Base-by-base conservation (phyloP, 30 jellyfish, hydroid and myxozoan genomes). In the Hydractinia echinata region DNA sequence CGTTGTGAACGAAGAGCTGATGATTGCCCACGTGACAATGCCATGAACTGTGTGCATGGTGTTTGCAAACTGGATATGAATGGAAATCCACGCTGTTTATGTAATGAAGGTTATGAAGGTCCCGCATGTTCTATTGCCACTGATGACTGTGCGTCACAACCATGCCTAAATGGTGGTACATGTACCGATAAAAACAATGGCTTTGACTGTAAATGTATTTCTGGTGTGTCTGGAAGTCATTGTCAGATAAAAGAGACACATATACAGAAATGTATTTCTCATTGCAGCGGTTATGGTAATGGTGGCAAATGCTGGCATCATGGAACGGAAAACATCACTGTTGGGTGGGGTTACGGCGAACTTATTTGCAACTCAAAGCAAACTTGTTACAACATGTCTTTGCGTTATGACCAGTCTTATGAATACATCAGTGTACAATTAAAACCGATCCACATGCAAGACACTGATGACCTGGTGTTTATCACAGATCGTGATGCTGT, bases 271-370 rank as follows among this genome's bases (percentile, higher is more conserved):
- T 94, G 95, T 72, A 51, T 88, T 66, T 82, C 68, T 20, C 48
- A 81, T 55, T 92, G 98, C 62, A 66, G 66, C 21, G 67, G 44
- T 21, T 60, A 53, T 79, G 51, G 64, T 14, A 58, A 72, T 61
- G 96, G 92, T 71, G 95, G 96, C 21, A 94, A 80, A 72, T 94
- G 96, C 60, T 94, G 99, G 99, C 96, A 81, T 73, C 84, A 85
- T n/a, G 52, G 76, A 39, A 64, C 89, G 4, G 88, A 85, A 55
- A 81, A 92, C n/a, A 69, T 88, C 54, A 88, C 91, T 16, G 97
- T 94, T 53, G 96, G 96, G 5, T 94, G 99, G 99, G 99, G 99
- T 18, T 94, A 88, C 72, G 95, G 83, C 14, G 96, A 88, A 14
- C 79, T 85, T 5, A 88, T 94, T 4, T 94, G 99, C 66, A 94